Evolutionary conservation across 2,888 invertebrate species (phyloP), one percentile per base, ranked within the genome.

Genomic region (Trachelus tabidus): DNA sequence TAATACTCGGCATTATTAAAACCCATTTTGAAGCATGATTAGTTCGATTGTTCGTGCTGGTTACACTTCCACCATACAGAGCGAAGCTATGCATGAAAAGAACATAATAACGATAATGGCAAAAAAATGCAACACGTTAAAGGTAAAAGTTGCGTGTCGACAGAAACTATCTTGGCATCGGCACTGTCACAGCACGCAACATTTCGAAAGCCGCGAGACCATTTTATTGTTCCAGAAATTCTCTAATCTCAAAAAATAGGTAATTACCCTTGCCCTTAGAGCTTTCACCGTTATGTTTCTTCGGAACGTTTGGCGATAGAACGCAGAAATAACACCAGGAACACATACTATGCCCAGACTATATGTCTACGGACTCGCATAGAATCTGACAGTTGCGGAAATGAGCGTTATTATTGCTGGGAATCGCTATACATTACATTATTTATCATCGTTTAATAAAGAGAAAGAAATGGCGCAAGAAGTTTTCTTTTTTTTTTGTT

Each of bases 71-170:
- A 15, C 71, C 71, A 9, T 15, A 30, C 31, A 33, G 12, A 23
- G 71, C 30, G 77, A 73, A 74, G 78, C 79, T 76, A 82, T 81
- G 78, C 82, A 79, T 79, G 81, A 75, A 81, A 81, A 78, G 81
- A 79, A 76, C 79, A 81, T 85, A 86, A 87, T 87, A 83, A 83
- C 81, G 79, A 77, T 83, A 85, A 86, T 83, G 80, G 80, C 75
- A 75, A 76, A 77, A 35, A 82, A 81, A 79, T 79, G 78, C 79
- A 83, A 79, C 78, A 79, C 73, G 76, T 78, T 69, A 78, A 75
- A 75, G 77, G 75, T 40, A 79, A 79, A 86, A 82, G 79, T 84
- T 81, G 87, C 86, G 84, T 86, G 86, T 80, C 71, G 71, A 31
- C 40, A 12, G 30, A 31, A 12, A 9, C 4, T 69, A 69, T 69